phyloP scores from a whole-genome alignment of 2,113 vertebrate genomes.

The Corythornis vintsioides region DNA sequence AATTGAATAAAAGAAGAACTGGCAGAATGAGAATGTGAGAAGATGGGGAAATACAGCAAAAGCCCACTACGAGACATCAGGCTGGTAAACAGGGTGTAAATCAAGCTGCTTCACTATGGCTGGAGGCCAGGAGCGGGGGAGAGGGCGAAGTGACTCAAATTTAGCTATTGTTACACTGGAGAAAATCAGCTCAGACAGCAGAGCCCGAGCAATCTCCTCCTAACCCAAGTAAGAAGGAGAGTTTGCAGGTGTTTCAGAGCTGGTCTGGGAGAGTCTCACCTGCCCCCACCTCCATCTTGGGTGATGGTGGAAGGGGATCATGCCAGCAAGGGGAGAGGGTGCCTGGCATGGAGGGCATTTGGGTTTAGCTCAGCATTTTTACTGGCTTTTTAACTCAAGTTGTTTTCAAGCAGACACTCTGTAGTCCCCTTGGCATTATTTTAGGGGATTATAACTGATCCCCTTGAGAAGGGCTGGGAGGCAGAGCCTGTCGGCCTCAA shows the following conservation, averaged over 20 bases:
- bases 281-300: too few relatives aligned
- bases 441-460: neutral
- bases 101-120: conserved; percentile 50
- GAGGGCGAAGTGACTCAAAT: neutral
- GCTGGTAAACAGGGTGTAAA: conserved; percentile 59
- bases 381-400: neutral
- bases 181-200: neutral
- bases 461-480: neutral
- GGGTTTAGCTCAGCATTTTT: neutral
- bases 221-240: neutral
- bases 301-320: neutral
- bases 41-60: conserved; percentile 59
- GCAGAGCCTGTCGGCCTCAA: neutral
- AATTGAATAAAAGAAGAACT: conserved; percentile 15
- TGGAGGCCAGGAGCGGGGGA: neutral
- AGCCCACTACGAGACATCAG: conserved; percentile 5
- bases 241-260: neutral
- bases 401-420: neutral
- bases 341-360: neutral
- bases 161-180: neutral
- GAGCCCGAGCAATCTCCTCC: neutral
- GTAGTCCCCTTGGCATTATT: neutral
- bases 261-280: neutral
- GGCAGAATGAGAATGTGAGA: conserved; percentile 15
- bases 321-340: neutral